Conservation (phyloP, 2,113 vertebrate species). For the Bucco capensis region DNA sequence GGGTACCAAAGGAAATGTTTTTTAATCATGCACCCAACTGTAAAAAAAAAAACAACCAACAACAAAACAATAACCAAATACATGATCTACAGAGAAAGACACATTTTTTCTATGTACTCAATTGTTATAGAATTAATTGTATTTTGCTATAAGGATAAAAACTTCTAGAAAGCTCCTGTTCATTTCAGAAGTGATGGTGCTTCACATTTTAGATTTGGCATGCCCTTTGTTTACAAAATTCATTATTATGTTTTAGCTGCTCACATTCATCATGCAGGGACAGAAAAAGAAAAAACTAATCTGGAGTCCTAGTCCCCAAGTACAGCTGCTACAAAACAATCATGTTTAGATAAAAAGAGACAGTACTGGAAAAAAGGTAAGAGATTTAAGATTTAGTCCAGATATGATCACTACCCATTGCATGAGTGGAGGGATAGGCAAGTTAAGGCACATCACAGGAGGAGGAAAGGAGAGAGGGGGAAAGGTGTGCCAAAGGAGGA, state of each 20-base stretch:
- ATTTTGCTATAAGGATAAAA: background rate
- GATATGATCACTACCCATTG: background rate
- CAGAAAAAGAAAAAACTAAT: background rate
- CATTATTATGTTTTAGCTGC: background rate
- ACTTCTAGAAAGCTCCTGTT: background rate
- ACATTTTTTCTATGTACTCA: background rate
- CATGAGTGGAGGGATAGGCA: background rate
- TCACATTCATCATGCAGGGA: background rate
- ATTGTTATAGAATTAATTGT: background rate
- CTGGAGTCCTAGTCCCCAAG: background rate
- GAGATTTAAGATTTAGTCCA: background rate
- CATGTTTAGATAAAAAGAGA: background rate
- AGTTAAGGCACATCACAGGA: background rate
- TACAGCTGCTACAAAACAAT: background rate
- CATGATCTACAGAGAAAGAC: background rate
- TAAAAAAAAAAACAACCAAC: background rate
- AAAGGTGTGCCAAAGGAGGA: background rate
- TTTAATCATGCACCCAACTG: background rate
- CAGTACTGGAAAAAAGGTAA: background rate
- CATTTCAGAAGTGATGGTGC: background rate
- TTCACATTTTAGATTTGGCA: background rate
- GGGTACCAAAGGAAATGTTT: background rate
- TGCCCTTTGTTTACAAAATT: background rate
- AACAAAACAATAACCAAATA: no score
- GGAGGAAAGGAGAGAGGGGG: background rate